Evolutionary conservation across 2,888 invertebrate species (phyloP).

Genomic region (Trichacis sp.): DNA sequence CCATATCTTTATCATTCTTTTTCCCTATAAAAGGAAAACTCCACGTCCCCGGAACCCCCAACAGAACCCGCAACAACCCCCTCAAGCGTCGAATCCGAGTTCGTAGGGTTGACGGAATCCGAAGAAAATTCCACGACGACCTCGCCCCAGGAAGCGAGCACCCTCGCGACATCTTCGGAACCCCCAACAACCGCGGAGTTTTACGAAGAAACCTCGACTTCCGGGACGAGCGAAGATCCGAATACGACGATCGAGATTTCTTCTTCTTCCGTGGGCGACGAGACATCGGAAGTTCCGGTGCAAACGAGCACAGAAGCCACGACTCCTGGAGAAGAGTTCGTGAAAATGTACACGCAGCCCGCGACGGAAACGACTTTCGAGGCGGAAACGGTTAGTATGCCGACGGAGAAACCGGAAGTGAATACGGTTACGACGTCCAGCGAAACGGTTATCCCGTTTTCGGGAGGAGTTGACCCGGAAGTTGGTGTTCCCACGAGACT

Average conservation of each 20-base stretch:
- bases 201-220: constrained; percentile 13
- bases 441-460: constrained; percentile 7
- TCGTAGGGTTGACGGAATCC: constrained; percentile 55
- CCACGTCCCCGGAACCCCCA: background rate
- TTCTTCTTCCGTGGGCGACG: constrained; percentile 12
- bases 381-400: background rate
- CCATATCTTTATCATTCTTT: no score
- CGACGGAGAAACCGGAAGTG: constrained; percentile 16
- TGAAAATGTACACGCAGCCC: background rate
- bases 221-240: constrained; percentile 9
- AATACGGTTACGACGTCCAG: background rate
- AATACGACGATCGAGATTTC: constrained; percentile 7
- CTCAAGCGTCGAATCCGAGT: constrained; percentile 55
- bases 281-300: constrained; percentile 16
- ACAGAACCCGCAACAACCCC: constrained; percentile 40
- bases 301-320: constrained; percentile 15
- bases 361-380: background rate
- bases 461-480: constrained; percentile 1
- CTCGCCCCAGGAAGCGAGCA: constrained; percentile 9
- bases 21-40: no score
- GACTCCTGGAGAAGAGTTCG: background rate
- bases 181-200: constrained; percentile 21
- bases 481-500: constrained; percentile 23
- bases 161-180: background rate
- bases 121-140: constrained; percentile 26